These are phyloP conservation scores for Oostethus manadensis DNA, from an alignment of 2,113 vertebrate species.

Conservation along the genomic window DNA sequence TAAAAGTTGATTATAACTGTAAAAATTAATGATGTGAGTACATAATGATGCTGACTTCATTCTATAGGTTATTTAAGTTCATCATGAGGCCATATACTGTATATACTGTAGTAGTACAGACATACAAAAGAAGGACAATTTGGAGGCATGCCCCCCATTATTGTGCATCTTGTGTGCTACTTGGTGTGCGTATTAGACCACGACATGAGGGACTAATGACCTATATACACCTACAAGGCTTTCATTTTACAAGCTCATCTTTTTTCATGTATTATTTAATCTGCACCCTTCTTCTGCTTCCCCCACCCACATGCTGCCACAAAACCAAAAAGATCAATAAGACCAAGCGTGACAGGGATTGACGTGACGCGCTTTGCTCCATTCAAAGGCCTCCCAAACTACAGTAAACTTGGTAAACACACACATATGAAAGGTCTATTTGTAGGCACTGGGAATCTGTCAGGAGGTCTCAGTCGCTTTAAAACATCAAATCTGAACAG, in stretches of 20 bases:
- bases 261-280: slow-evolving; percentile 46
- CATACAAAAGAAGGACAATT: not conserved
- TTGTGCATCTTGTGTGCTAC: slow-evolving; percentile 18
- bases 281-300: slow-evolving; percentile 31
- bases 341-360: slow-evolving; percentile 59
- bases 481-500: slow-evolving; percentile 69
- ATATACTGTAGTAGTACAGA: slow-evolving; percentile 4
- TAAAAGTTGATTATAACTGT: slow-evolving; percentile 47
- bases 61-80: slow-evolving; percentile 42
- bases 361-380: slow-evolving; percentile 65
- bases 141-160: not conserved
- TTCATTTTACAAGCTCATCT: slow-evolving; percentile 36
- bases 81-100: slow-evolving; percentile 48
- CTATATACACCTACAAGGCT: slow-evolving; percentile 54
- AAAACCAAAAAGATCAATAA: slow-evolving; percentile 54
- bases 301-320: slow-evolving; percentile 56
- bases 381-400: slow-evolving; percentile 62
- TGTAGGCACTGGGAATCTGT: slow-evolving; percentile 68
- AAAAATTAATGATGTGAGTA: slow-evolving; percentile 60
- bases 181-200: slow-evolving; percentile 9
- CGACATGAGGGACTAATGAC: slow-evolving; percentile 52
- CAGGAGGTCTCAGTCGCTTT: slow-evolving; percentile 69
- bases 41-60: slow-evolving; percentile 45
- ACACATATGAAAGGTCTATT: slow-evolving; percentile 68
- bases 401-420: slow-evolving; percentile 69